Conservation (phyloP, 2,113 vertebrate genomes). For the Sphyrna mokarran region DNA sequence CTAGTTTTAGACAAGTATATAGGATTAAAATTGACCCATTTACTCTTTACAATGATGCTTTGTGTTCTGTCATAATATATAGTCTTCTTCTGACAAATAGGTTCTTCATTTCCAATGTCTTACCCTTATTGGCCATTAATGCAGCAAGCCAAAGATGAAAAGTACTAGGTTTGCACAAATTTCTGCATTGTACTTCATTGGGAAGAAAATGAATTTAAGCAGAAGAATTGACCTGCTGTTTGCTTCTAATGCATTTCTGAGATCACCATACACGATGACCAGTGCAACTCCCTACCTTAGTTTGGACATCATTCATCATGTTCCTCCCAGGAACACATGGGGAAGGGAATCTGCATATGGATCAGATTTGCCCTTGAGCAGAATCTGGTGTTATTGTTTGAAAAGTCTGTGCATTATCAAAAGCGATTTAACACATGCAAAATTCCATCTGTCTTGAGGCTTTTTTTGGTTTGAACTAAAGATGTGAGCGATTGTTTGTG, state of each 20-base stretch:
- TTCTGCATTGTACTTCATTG: background rate
- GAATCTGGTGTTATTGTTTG: background rate
- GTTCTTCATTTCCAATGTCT: background rate
- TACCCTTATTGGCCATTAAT: background rate
- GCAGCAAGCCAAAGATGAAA: background rate
- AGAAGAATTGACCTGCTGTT: constrained; percentile 11
- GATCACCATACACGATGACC: background rate
- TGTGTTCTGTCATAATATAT: background rate
- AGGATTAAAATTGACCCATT: background rate
- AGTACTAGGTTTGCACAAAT: background rate
- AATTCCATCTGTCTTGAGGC: background rate
- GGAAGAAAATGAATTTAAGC: constrained; percentile 5
- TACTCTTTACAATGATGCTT: background rate
- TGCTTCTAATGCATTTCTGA: background rate
- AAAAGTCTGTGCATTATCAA: background rate
- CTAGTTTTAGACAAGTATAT: background rate
- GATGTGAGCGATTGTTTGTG: background rate
- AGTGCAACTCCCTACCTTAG: background rate
- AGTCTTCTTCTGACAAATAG: background rate
- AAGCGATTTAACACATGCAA: background rate
- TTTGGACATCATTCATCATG: constrained; percentile 12
- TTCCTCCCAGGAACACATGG: background rate
- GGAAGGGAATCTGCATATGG: background rate
- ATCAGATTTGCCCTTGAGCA: background rate
- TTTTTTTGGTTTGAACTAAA: background rate